Percentiles rank a stretch among this genome's conserved stretches.
These are phyloP conservation scores for Habropoda laboriosa DNA, from an alignment of 1,140 invertebrate species.

Conservation along the genomic window DNA sequence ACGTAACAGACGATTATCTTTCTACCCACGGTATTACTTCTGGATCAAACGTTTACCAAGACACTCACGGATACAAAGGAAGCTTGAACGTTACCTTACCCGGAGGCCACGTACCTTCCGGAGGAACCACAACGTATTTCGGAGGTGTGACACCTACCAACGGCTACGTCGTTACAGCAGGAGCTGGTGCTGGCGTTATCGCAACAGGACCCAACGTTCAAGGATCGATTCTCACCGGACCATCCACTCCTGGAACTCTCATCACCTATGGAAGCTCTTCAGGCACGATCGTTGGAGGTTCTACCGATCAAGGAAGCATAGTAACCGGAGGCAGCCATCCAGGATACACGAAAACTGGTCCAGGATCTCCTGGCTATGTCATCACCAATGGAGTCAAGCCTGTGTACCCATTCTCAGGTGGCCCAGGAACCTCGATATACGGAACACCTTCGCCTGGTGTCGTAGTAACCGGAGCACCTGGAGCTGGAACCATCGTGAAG, in stretches of 20 bases:
- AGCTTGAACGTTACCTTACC: constrained; percentile 12
- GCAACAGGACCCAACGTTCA: constrained; percentile 34
- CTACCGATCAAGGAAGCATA: constrained; percentile 45
- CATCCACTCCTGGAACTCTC: constrained; percentile 45
- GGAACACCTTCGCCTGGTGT: constrained; percentile 38
- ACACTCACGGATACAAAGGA: not conserved
- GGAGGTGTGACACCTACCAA: not conserved
- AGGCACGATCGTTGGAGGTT: constrained; percentile 39
- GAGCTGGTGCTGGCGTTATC: not conserved
- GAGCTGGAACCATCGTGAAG: constrained; percentile 41
- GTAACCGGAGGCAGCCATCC: constrained; percentile 44
- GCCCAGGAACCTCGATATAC: constrained; percentile 32
- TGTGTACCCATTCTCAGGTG: constrained; percentile 27
- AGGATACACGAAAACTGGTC: constrained; percentile 55
- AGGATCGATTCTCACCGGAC: constrained; percentile 41
- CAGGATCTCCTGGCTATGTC: constrained; percentile 65
- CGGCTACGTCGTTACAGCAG: not conserved
- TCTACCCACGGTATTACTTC: not conserved
- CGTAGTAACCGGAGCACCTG: constrained; percentile 26
- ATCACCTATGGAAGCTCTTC: constrained; percentile 47
- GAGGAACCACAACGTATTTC: not conserved
- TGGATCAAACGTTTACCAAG: constrained; percentile 9
- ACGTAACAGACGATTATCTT: not conserved
- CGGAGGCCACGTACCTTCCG: not conserved
- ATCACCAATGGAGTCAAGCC: constrained; percentile 62